These are phyloP conservation scores for Anguilla japonica DNA, from an alignment of 2,113 vertebrate genomes.

Conservation along the genomic window DNA sequence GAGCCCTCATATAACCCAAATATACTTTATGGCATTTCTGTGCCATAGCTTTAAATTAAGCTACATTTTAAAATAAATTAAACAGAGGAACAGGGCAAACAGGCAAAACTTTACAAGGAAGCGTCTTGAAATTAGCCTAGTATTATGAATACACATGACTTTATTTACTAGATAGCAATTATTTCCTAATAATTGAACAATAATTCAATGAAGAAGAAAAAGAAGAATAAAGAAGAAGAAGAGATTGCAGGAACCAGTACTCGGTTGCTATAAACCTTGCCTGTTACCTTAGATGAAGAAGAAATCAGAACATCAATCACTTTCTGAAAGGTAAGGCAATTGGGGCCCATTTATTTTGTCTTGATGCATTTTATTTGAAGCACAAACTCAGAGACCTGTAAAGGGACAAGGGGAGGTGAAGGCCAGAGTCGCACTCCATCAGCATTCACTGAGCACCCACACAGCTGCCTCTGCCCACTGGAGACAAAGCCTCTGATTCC, in stretches of 20 bases:
- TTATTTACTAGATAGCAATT: too few relatives aligned
- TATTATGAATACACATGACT: neutral
- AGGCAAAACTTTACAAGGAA: neutral
- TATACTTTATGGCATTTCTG: neutral
- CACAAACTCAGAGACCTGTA: neutral
- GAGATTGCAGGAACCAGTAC: too few relatives aligned
- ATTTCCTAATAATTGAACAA: neutral
- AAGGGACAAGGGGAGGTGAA: slow-evolving; percentile 6
- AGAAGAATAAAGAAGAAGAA: neutral
- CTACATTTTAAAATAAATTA: neutral
- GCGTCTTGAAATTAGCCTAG: neutral
- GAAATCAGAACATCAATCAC: slow-evolving; percentile 3
- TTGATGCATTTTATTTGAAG: neutral
- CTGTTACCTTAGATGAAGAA: neutral
- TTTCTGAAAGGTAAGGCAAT: slow-evolving; percentile 6
- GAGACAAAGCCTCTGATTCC: neutral
- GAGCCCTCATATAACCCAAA: neutral
- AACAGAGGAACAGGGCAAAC: neutral
- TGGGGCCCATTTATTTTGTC: neutral
- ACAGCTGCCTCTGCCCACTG: neutral
- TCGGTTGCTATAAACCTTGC: neutral
- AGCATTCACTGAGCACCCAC: neutral
- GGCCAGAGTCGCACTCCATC: neutral
- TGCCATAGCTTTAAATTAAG: neutral
- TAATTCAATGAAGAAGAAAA: neutral